These are phyloP conservation scores for Sminthurinus aureus DNA, from an alignment of 2,888 invertebrate species.

Conservation along the genomic window DNA sequence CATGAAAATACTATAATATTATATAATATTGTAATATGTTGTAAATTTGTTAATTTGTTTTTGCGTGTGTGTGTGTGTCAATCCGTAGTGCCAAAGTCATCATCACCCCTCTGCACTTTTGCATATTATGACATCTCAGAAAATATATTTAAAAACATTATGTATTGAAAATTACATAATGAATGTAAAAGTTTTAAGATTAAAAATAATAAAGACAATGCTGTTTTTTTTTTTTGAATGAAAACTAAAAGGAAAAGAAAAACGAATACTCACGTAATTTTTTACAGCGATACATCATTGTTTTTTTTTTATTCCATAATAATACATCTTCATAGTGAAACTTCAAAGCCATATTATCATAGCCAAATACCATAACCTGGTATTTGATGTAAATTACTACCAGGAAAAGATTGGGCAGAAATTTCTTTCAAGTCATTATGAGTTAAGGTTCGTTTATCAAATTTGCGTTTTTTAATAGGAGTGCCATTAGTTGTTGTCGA, in stretches of 20 bases:
- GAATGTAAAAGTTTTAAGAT: background rate
- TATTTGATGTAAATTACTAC: slow-evolving; percentile 26
- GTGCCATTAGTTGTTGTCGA: background rate
- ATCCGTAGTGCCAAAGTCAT: background rate
- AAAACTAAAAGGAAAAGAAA: background rate
- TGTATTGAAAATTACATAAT: too few species aligned
- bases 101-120: background rate
- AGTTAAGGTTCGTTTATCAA: slow-evolving; percentile 5
- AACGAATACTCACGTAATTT: background rate
- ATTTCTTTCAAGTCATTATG: background rate
- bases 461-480: background rate
- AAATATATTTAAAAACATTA: too few species aligned
- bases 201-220: slow-evolving; percentile 15
- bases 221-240: slow-evolving; percentile 9
- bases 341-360: background rate
- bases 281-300: background rate
- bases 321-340: background rate
- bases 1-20: background rate
- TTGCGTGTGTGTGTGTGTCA: background rate
- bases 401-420: background rate
- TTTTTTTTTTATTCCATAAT: background rate
- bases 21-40: background rate
- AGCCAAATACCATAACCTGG: slow-evolving; percentile 3
- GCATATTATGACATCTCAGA: too few species aligned
- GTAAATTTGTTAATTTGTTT: background rate